These are phyloP conservation scores for Orius laevigatus DNA, from an alignment of 1,140 invertebrate species.

Conservation along the genomic window DNA sequence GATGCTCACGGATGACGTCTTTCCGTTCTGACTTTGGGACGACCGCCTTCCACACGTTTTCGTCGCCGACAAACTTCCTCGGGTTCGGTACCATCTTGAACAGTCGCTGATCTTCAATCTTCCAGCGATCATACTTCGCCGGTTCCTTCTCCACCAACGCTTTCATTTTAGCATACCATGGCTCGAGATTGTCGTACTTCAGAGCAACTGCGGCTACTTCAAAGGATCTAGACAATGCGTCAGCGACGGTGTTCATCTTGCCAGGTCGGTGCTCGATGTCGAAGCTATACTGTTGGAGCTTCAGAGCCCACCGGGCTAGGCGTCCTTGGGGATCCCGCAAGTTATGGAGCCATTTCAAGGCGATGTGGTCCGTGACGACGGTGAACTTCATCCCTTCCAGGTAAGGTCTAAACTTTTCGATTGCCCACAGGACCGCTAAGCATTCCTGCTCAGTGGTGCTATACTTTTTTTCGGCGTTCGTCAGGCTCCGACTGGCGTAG, in stretches of 20 bases:
- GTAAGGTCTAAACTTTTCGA: constrained; percentile 25
- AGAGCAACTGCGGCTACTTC: constrained; percentile 14
- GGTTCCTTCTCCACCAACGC: background rate
- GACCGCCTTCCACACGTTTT: constrained; percentile 22
- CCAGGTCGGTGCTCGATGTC: constrained; percentile 23
- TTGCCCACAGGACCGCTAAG: constrained; percentile 26
- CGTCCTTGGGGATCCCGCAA: constrained; percentile 27
- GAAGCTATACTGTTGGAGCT: constrained; percentile 18
- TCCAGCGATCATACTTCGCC: background rate
- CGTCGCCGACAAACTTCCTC: background rate
- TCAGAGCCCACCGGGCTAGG: constrained; percentile 24
- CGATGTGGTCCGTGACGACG: constrained; percentile 29
- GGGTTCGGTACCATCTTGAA: background rate
- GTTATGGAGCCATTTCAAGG: constrained; percentile 29
- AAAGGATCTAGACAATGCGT: constrained; percentile 17
- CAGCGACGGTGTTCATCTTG: constrained; percentile 16
- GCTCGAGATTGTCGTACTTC: background rate
- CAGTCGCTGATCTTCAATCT: background rate
- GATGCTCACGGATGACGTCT: constrained; percentile 18
- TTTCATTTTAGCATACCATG: constrained; percentile 3
- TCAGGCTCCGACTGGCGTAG: constrained; percentile 28
- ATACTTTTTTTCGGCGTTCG: constrained; percentile 27
- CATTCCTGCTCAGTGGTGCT: constrained; percentile 30
- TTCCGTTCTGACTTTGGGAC: constrained; percentile 17
- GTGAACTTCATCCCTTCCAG: constrained; percentile 25